Conservation (phyloP, 2,888 invertebrate species). For the Dione vanillae region DNA sequence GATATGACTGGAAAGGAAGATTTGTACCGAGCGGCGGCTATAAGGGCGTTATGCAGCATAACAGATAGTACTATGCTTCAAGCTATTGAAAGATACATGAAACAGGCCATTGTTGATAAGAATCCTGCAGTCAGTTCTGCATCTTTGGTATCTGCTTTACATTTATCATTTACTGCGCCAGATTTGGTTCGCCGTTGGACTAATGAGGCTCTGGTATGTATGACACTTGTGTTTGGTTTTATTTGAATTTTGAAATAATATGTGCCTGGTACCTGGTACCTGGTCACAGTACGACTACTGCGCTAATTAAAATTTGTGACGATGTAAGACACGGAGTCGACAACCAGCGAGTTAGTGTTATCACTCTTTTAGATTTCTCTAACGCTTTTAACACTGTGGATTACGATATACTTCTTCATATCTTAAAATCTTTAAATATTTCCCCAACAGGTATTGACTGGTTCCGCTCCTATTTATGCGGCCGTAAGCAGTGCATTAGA, state of each 20-base stretch:
- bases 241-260: neutral
- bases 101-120: conserved; percentile 99
- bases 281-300: no score
- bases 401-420: no score
- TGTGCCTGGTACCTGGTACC: no score
- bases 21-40: conserved; percentile 95
- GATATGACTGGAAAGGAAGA: conserved; percentile 99
- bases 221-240: neutral
- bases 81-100: conserved; percentile 99
- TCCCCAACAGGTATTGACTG: no score
- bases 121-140: conserved; percentile 98
- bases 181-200: conserved; percentile 99
- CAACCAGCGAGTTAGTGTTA: no score
- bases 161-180: conserved; percentile 90
- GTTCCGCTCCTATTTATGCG: no score
- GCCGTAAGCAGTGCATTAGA: no score
- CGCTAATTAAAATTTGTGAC: no score
- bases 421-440: no score
- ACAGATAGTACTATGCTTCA: conserved; percentile 98
- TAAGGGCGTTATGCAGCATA: conserved; percentile 98
- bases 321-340: no score
- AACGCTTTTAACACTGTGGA: no score
- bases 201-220: conserved; percentile 96
- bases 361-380: no score
- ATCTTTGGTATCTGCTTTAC: conserved; percentile 96